Conservation (phyloP, 1,140 invertebrate genomes). For the Stenopsyche tienmushanensis region DNA sequence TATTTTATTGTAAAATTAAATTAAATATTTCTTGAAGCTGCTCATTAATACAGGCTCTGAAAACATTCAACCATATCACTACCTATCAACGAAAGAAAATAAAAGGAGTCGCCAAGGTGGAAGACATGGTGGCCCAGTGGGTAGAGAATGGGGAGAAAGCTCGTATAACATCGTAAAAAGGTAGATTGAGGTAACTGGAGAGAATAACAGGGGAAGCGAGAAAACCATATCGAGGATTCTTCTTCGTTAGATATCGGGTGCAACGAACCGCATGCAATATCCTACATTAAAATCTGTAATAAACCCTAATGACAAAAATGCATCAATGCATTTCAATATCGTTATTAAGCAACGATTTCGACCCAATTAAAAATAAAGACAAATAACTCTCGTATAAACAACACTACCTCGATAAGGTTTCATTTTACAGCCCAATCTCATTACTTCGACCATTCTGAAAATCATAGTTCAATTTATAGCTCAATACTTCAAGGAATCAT, state of each 20-base stretch:
- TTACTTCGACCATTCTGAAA: no score
- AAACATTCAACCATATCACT: slow-evolving; percentile 37
- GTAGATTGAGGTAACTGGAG: slow-evolving; percentile 38
- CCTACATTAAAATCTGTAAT: slow-evolving; percentile 26
- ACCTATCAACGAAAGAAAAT: slow-evolving; percentile 37
- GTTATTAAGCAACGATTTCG: no score
- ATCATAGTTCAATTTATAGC: no score
- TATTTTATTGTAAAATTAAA: no score
- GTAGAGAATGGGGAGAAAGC: slow-evolving; percentile 15
- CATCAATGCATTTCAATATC: background rate
- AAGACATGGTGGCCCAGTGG: slow-evolving; percentile 6
- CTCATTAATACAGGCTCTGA: slow-evolving; percentile 8
- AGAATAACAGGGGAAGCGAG: slow-evolving; percentile 30
- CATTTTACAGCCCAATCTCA: no score
- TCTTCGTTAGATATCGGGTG: slow-evolving; percentile 31
- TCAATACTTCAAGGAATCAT: no score
- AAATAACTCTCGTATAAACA: no score
- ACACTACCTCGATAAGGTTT: no score
- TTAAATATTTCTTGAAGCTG: background rate
- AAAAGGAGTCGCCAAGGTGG: slow-evolving; percentile 37
- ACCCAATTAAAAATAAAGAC: no score
- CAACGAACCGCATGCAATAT: slow-evolving; percentile 31
- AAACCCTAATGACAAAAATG: background rate
- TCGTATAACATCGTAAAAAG: slow-evolving; percentile 38
- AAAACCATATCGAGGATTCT: slow-evolving; percentile 33